Percentiles rank a stretch among this genome's conserved stretches.
Conservation (phyloP, 2,888 invertebrate species). For the Megastigmus dorsalis region DNA sequence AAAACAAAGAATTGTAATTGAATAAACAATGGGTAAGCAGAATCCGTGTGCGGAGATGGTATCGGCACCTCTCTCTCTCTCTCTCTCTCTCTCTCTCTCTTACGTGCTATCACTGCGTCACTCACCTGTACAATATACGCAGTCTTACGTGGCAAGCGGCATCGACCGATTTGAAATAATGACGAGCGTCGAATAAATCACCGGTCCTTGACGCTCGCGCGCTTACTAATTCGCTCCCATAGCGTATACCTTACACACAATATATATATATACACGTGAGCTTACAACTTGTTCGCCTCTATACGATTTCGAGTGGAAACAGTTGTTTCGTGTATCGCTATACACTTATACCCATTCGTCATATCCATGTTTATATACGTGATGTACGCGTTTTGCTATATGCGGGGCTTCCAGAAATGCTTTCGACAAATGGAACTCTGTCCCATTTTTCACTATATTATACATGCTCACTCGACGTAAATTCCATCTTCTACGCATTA, state of each 20-base stretch:
- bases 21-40: not conserved
- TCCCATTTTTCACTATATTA: too few species aligned
- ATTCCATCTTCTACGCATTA: too few species aligned
- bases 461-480: too few species aligned
- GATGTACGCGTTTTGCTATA: not conserved
- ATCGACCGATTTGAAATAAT: constrained; percentile 3
- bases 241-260: not conserved
- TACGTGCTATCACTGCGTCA: too few species aligned
- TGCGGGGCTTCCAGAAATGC: too few species aligned
- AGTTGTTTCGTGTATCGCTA: too few species aligned
- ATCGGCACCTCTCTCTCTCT: too few species aligned
- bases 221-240: not conserved
- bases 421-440: too few species aligned
- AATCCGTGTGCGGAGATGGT: not conserved
- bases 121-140: not conserved
- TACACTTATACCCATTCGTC: too few species aligned
- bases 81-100: too few species aligned
- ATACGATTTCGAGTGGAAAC: too few species aligned
- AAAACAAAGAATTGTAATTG: not conserved
- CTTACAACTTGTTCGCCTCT: not conserved
- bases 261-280: not conserved
- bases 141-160: not conserved
- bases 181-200: not conserved
- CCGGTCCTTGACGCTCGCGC: not conserved
- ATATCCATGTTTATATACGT: too few species aligned